Base-by-base conservation (phyloP, 2,113 vertebrate species). In the rat (Rattus norvegicus) region DNA sequence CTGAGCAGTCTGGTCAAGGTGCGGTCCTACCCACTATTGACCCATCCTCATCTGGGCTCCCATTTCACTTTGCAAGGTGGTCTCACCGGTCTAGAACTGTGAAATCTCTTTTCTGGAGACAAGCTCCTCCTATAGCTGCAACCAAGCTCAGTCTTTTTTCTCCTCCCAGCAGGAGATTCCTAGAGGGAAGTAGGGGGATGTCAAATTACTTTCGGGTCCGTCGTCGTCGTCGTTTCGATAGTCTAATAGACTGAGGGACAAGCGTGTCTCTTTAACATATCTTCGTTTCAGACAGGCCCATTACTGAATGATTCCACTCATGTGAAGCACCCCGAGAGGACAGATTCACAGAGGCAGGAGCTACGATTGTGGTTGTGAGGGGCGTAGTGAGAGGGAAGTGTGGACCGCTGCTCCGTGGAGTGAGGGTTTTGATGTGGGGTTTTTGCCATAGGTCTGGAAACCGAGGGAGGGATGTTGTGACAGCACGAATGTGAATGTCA, bases 391-490 rank as follows among this genome's bases (percentile, higher is more conserved):
- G 20, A n/a, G 5, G 43, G 69, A 5, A 7, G 26, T 1, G 7
- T 12, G 17, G 26, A 49, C 5, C 11, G 1, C 20, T 22, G 49
- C 79, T 88, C 39, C 13, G 13, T 0, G 30, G 20, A 47, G 13
- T 17, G 2, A 17, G 47, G 77, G 36, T 59, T 59, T 92, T 91
- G 49, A 52, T 28, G 17, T 22, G 69, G 73, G 9, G 33, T 10
- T 73, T 43, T 49, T 13, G 28, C 20, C 39, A 69, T 43, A 20
- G 0, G 72, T 73, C 61, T 52, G 30, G 67, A 61, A 33, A 28
- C 30, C 0, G n/a, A 33, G 36, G 10, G 69, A 10, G 26, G 26
- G 39, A 26, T 1, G 39, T 0, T 5, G 10, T 28, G 5, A 7
- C 24, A 54, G 65, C 4, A 30, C 54, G 77, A 87, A 77, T 9